Conservation (phyloP, 1,140 invertebrate genomes). For the Drosophila malerkotliana region DNA sequence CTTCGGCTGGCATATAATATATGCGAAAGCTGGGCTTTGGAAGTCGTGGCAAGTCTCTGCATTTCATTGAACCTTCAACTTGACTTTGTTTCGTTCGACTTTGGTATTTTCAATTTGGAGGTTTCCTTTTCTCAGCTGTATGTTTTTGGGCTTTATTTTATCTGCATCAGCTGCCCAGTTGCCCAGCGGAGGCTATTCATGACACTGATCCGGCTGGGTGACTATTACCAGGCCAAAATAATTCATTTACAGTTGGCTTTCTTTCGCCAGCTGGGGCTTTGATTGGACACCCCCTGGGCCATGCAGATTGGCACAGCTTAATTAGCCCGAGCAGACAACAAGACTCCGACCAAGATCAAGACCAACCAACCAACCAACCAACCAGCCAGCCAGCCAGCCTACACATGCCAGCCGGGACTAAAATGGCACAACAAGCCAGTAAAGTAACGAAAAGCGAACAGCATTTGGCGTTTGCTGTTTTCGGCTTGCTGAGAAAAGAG, state of each 20-base stretch:
- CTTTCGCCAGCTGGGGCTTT: slow-evolving; percentile 47
- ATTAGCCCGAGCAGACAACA: slow-evolving; percentile 54
- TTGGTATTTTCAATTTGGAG: slow-evolving; percentile 70
- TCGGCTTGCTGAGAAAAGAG: slow-evolving; percentile 50
- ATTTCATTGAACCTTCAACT: slow-evolving; percentile 82
- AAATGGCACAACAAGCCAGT: slow-evolving; percentile 24
- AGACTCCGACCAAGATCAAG: slow-evolving; percentile 31
- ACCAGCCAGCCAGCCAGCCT: slow-evolving; percentile 48
- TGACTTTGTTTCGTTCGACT: slow-evolving; percentile 61
- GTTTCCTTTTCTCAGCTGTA: slow-evolving; percentile 15
- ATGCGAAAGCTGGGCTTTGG: slow-evolving; percentile 61
- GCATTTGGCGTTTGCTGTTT: slow-evolving; percentile 14
- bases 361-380: slow-evolving; percentile 33
- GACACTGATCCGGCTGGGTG: slow-evolving; percentile 6
- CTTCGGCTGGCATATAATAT: slow-evolving; percentile 73
- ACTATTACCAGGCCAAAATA: slow-evolving; percentile 29
- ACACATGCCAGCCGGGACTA: slow-evolving; percentile 49
- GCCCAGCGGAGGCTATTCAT: not conserved
- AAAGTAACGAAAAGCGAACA: slow-evolving; percentile 18
- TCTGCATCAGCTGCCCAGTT: slow-evolving; percentile 16
- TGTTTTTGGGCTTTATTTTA: slow-evolving; percentile 20
- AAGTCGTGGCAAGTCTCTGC: slow-evolving; percentile 62
- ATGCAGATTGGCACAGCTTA: slow-evolving; percentile 75
- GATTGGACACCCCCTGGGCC: slow-evolving; percentile 59
- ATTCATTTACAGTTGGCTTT: slow-evolving; percentile 55